These are phyloP conservation scores for Boulengeromyrus knoepffleri DNA, from an alignment of 2,113 vertebrate species.

Conservation along the genomic window DNA sequence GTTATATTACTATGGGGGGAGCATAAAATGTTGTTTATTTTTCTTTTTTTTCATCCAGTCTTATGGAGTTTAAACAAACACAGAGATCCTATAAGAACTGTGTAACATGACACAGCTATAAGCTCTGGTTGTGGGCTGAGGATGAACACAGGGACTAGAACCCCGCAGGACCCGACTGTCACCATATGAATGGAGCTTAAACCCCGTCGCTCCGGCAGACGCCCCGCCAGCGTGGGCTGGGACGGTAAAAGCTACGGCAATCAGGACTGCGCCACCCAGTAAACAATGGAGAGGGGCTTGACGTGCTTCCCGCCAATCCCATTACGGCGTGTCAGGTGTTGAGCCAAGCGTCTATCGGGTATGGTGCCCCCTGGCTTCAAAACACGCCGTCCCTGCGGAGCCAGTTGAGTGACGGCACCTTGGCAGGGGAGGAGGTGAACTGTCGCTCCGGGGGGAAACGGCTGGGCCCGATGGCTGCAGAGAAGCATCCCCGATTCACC, in stretches of 20 bases:
- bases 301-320: neutral
- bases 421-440: neutral
- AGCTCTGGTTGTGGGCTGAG: neutral
- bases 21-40: neutral
- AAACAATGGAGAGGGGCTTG: neutral
- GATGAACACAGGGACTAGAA: neutral
- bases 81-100: slow-evolving; percentile 17
- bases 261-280: neutral
- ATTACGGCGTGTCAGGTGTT: neutral
- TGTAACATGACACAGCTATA: neutral
- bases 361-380: neutral
- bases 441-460: neutral
- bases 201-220: neutral
- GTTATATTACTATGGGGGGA: neutral
- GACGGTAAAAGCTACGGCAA: neutral
- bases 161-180: neutral
- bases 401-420: neutral
- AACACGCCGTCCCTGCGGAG: neutral
- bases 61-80: neutral
- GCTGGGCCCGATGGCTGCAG: neutral
- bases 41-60: neutral
- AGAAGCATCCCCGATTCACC: neutral
- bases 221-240: neutral
- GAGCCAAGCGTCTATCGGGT: neutral
- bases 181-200: neutral